Evolutionary conservation across 2,888 invertebrate genomes (phyloP), one percentile per base, ranked within the genome.

Genomic region (Drosophila prostipennis): DNA sequence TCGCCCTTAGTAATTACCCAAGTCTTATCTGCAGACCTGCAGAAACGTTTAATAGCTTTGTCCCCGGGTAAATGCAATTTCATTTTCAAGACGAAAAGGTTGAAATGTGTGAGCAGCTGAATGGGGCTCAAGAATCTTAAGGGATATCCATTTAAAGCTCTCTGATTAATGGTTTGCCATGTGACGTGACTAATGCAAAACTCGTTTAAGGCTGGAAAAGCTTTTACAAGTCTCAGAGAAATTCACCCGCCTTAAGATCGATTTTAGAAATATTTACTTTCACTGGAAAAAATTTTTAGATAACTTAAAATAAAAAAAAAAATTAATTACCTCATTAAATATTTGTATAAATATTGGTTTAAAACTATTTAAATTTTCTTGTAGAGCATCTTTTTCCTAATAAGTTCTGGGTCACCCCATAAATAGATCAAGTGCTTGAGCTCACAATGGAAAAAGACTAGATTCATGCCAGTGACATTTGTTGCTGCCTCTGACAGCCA

Each of bases 121-220:
- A 43, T 29, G 26, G 43, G 53, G 29, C 51, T 51, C 32, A 23
- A 29, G 16, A 11, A 52, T n/a, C 48, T 51, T 45, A 49, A 39
- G 14, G 49, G 54, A 74, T 34, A 19, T 65, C 74, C 49, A 45
- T 65, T 73, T 32, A 65, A 55, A 54, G 67, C 54, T 32, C 40
- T 14, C 36, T 74, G 74, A 70, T 74, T 74, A 74, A 70, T 70
- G 70, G 49, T 32, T 29, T 14, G 29, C 39, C 19, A 11, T 19
- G 29, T 45, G 49, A 65, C 42, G 49, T 67, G 43, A 74, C 40
- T 43, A 23, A 54, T 48, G 67, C 36, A 45, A 48, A 48, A 42
- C 40, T 19, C 23, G 51, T 52, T 64, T 45, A 46, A 55, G 46
- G 73, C 56, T 49, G 56, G n/a, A 23, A 39, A 55, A 70, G 77